A percentile compares a stretch with the other conserved stretches of the same genome.
Conservation (phyloP, 2,113 vertebrate species). For the Myotis davidii region DNA sequence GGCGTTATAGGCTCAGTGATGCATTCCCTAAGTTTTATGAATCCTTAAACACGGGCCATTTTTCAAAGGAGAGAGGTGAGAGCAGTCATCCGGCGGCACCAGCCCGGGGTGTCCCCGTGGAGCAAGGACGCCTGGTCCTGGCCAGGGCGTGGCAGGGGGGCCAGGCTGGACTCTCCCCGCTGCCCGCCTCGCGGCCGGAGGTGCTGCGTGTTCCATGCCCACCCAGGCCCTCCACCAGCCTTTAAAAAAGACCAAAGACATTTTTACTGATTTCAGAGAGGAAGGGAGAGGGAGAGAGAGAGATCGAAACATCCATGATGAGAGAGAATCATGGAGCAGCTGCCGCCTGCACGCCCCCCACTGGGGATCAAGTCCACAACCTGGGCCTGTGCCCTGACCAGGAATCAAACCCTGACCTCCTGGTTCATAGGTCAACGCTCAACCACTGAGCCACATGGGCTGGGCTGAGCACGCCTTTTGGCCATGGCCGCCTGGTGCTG, state of each 20-base stretch:
- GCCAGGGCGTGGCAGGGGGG: not conserved
- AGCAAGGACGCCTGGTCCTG: conserved; percentile 65
- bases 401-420: too few species aligned
- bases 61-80: conserved; percentile 68
- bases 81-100: conserved; percentile 53
- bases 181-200: conserved; percentile 41
- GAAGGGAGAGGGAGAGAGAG: too few species aligned
- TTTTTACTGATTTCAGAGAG: too few species aligned
- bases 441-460: too few species aligned
- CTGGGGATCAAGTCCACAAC: too few species aligned
- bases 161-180: not conserved
- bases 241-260: too few species aligned
- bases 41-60: conserved; percentile 61
- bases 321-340: too few species aligned
- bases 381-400: too few species aligned
- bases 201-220: not conserved
- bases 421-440: too few species aligned
- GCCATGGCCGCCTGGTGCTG: not conserved
- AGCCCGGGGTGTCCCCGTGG: conserved; percentile 35
- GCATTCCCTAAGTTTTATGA: conserved; percentile 76
- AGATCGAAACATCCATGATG: too few species aligned
- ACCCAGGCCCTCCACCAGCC: not conserved
- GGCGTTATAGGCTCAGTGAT: conserved; percentile 66
- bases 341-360: too few species aligned
- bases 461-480: not conserved